Conservation (phyloP, 2,888 invertebrate genomes). For the Drosophila suboccidentalis region DNA sequence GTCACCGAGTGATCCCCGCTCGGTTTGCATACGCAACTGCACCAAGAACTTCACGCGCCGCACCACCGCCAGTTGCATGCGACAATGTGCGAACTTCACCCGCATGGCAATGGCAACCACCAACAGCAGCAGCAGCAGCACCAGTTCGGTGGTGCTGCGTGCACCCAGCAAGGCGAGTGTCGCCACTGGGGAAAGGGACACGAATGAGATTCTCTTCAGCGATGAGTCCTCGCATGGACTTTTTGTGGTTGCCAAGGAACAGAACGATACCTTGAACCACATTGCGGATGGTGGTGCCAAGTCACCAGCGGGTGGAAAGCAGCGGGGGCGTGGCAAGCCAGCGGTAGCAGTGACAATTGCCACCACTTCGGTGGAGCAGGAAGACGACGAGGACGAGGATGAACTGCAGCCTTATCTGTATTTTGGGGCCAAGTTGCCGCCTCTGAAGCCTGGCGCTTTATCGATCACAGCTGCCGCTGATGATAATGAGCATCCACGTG, state of each 20-base stretch:
- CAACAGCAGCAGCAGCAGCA: slow-evolving; percentile 37
- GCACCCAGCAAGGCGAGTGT: slow-evolving; percentile 20
- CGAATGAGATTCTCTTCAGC: slow-evolving; percentile 85
- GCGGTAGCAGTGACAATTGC: slow-evolving; percentile 51
- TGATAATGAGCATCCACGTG: slow-evolving; percentile 86
- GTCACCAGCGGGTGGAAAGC: slow-evolving; percentile 48
- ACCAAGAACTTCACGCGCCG: slow-evolving; percentile 85
- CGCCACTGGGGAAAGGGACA: slow-evolving; percentile 79
- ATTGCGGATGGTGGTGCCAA: slow-evolving; percentile 78
- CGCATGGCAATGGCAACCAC: slow-evolving; percentile 67
- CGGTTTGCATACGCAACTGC: slow-evolving; percentile 84
- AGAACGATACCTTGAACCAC: slow-evolving; percentile 84
- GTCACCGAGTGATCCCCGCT: slow-evolving; percentile 82
- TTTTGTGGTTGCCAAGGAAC: slow-evolving; percentile 84
- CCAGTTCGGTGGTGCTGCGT: slow-evolving; percentile 59
- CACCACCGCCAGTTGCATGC: slow-evolving; percentile 85
- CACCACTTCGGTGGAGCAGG: slow-evolving; percentile 52
- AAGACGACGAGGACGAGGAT: slow-evolving; percentile 73
- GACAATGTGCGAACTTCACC: slow-evolving; percentile 84
- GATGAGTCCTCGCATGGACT: slow-evolving; percentile 85
- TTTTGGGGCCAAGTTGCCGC: slow-evolving; percentile 89
- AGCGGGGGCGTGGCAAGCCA: slow-evolving; percentile 68
- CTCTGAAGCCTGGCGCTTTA: slow-evolving; percentile 83
- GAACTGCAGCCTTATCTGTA: slow-evolving; percentile 90
- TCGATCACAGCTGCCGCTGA: slow-evolving; percentile 84